Percentiles rank a stretch among this genome's conserved stretches.
Conservation (phyloP, 1,140 invertebrate genomes). For the Leguminivora glycinivorella region DNA sequence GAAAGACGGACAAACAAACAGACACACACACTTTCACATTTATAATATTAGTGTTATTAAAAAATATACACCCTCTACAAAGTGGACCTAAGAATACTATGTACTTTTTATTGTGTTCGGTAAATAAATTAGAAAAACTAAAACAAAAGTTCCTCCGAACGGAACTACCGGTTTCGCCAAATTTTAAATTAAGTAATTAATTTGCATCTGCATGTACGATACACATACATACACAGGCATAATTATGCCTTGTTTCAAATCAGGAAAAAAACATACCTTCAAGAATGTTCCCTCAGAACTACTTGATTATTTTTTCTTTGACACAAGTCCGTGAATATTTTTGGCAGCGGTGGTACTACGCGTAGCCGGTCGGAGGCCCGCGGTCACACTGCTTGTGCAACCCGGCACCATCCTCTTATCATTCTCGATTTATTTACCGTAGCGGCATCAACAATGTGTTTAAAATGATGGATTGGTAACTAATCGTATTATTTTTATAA, state of each 20-base stretch:
- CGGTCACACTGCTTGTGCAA: neutral
- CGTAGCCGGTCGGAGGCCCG: neutral
- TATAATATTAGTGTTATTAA: no score
- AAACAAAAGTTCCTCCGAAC: no score
- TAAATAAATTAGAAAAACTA: no score
- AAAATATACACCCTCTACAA: no score
- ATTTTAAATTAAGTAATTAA: neutral
- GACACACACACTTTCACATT: no score
- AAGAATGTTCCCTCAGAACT: neutral
- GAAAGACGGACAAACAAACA: no score
- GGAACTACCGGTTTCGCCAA: neutral
- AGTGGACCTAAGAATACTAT: no score
- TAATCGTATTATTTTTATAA: neutral
- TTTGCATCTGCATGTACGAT: neutral
- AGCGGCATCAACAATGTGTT: neutral
- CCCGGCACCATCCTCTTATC: constrained; percentile 11
- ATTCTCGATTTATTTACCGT: neutral
- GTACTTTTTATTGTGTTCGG: no score
- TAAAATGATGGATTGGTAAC: neutral
- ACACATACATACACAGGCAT: neutral
- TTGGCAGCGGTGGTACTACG: neutral
- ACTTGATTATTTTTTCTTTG: neutral
- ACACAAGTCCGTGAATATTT: neutral
- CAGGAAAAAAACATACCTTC: neutral
- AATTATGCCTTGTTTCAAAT: neutral